Base-by-base conservation (phyloP, 2,113 vertebrate genomes). In the Polypterus bichir region DNA sequence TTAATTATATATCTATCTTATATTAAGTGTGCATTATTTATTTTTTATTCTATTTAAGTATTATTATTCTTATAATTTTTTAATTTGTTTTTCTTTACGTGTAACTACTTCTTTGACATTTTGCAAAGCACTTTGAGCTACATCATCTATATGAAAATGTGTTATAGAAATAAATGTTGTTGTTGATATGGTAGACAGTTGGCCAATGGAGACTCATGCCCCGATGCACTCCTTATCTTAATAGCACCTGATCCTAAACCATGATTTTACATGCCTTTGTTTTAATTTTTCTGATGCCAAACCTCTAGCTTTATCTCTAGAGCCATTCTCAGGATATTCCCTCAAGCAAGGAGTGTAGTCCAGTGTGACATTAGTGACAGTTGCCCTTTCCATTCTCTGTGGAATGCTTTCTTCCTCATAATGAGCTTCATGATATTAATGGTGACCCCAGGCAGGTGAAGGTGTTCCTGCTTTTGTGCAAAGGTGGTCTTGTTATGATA, bases 261-360 rank as follows among this genome's bases (percentile, higher is more conserved):
- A 85, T 4, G 86, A 87, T 7, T 87, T 82, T 66, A 89, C 85
- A 5, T 91, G 89, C 92, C 92, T 93, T 4, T 79, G 84, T 73
- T 83, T 85, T 47, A 94, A 79, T 72, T 94, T 90, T 64, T 90
- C 87, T 0, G 84, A 86, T 44, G 93, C 88, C 0, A 85, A 77
- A 3, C 89, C 84, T 45, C 80, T 79, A 56, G 87, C 84, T 74
- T 88, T 70, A 44, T 70, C 69, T 7, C 85, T 72, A 65, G 79
- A 61, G 0, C 64, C 47, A 47, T 44, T 62, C 68, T 76, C 76
- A 0, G 84, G 76, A 62, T 81, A 85, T 72, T 92, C 90, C 72
- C 83, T 89, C 49, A 92, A 76, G 0, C 90, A 92, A 0, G 88
- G 88, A 0, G 89, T 81, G 9, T 89, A 79, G 51, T 73, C 76